Base-by-base conservation (phyloP, 2,113 vertebrate species). In the Alaudala cheleensis region DNA sequence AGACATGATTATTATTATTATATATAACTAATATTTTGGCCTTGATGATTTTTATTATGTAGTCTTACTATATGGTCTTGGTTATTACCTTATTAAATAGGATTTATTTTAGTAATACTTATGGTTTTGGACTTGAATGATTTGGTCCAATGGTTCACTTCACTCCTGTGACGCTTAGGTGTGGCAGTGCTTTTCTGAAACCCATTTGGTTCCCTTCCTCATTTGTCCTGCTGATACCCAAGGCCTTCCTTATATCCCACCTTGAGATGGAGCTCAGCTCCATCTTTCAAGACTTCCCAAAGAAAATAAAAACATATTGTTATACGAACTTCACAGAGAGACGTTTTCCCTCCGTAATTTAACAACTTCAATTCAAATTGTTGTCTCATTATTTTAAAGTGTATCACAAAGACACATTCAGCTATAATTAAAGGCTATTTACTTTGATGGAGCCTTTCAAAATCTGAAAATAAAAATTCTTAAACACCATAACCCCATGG, bases 1-100 rank as follows among this genome's bases (percentile, higher is more conserved):
- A 47, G 10, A 42, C 1, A 5, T 10, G 2, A 44, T 44, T 1
- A 5, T 6, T 49, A 34, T 14, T 25, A 12, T 20, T 29, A 61
- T 23, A 56, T 5, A 51, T 13, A 53, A 65, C 11, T 20, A 62
- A 4, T 50, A 39, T 50, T 62, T 57, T 74, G 7, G n/a, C 17
- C 40, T 60, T 7, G 3, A 56, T 49, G 39, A 51, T 20, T 9
- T 40, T 16, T n/a, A 47, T 49, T 31, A 31, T 81, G 4, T 7
- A 0, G 11, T 56, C 22, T 72, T 76, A 51, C 10, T 71, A 65
- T 49, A 51, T 34, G 19, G 24, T 72, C 33, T 60, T 50, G 13
- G 28, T 24, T 61, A 85, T 16, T 34, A 47, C 26, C n/a, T 65
- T 44, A 73, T 12, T n/a, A 49, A 79, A 66, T 33, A 78, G 23